Percentiles rank a stretch among this genome's conserved stretches.
Evolutionary conservation across 2,888 invertebrate genomes (phyloP).

Genomic region (Autographa pulchrina): DNA sequence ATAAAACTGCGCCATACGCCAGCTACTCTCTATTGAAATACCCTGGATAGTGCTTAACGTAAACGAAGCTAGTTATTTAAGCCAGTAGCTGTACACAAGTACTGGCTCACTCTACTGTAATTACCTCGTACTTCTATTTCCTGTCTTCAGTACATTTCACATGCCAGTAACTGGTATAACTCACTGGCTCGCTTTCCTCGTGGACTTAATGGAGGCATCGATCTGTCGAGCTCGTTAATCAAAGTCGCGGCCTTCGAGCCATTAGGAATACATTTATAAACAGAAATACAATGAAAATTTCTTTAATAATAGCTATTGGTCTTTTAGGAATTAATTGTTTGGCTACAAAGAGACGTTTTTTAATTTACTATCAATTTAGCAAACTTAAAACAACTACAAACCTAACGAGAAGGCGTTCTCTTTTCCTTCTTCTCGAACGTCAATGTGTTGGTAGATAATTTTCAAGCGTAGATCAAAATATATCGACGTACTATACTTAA

Average conservation of each 20-base stretch:
- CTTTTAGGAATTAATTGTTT: not conserved
- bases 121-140: not conserved
- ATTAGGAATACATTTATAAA: conserved; percentile 16
- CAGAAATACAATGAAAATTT: conserved; percentile 17
- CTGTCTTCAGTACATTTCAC: conserved; percentile 1
- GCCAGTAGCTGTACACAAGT: not conserved
- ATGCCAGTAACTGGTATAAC: not conserved
- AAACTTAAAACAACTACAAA: conserved; percentile 70
- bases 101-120: not conserved
- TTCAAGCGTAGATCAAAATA: not conserved
- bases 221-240: conserved; percentile 34
- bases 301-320: conserved; percentile 10
- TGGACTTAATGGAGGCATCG: conserved; percentile 31
- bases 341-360: not conserved
- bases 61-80: not conserved
- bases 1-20: no score
- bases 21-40: no score
- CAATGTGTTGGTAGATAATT: conserved; percentile 97
- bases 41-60: not conserved
- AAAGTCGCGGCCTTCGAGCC: conserved; percentile 20
- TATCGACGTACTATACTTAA: not conserved
- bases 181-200: not conserved
- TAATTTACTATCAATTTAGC: not conserved
- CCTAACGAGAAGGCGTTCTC: conserved; percentile 98
- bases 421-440: conserved; percentile 98